A percentile compares a stretch with the other conserved stretches of the same genome.
Evolutionary conservation across 2,113 vertebrate genomes (phyloP).

Genomic region (Carettochelys insculpta): DNA sequence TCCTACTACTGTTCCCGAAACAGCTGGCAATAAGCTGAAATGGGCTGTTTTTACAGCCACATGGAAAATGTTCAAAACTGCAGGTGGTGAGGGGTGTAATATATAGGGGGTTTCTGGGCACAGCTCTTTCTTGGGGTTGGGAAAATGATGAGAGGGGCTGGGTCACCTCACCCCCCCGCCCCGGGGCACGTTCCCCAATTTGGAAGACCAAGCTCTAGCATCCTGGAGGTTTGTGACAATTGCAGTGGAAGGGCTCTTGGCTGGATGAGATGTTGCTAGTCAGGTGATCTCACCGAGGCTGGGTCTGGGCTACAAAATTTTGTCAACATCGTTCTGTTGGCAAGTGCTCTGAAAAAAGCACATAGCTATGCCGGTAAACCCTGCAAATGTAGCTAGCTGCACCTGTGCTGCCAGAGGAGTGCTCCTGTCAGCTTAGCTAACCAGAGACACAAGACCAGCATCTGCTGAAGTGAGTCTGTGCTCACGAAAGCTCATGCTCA

Average conservation of each 20-base stretch:
- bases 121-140: too few species aligned
- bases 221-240: not conserved
- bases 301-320: not conserved
- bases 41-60: not conserved
- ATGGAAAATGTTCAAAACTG: not conserved
- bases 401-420: not conserved
- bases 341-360: not conserved
- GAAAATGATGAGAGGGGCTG: too few species aligned
- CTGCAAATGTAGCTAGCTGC: not conserved
- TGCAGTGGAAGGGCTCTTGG: not conserved
- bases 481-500: too few species aligned
- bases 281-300: not conserved
- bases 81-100: too few species aligned
- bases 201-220: not conserved
- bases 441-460: too few species aligned
- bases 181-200: too few species aligned
- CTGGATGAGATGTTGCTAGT: not conserved
- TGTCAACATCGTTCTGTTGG: not conserved
- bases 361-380: not conserved
- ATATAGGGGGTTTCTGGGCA: too few species aligned
- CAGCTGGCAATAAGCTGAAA: not conserved
- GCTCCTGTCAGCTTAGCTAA: not conserved
- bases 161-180: too few species aligned
- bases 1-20: not conserved
- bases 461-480: too few species aligned